Base-by-base conservation (phyloP, 2,113 vertebrate species). In the Phalacrocorax brasilianus region DNA sequence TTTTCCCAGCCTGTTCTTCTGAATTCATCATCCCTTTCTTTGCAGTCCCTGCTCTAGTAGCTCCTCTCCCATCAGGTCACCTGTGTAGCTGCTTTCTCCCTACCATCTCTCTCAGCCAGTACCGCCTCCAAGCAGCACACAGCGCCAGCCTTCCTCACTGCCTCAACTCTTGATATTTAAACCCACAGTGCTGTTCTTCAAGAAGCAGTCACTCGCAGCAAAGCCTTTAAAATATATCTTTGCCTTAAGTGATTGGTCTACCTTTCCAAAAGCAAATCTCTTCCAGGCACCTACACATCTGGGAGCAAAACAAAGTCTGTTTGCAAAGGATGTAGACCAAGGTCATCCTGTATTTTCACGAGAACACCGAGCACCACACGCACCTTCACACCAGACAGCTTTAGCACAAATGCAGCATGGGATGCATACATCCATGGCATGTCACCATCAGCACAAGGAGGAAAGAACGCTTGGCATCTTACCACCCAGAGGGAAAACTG, bases 141-240 rank as follows among this genome's bases (percentile, higher is more conserved):
- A 33, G 53, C 24, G 17, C 12, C 44, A 68, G 67, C 52, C 76
- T 50, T 68, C 49, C 38, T 75, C 61, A 59, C 22, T 32, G 42
- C 62, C 33, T 56, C 62, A 56, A 0, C 28, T 78, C 58, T 63
- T 27, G 6, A 28, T 24, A 65, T 53, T 70, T 67, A 82, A 81
- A 89, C 5, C 5, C 50, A 33, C 22, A 49, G 11, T 5, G 8
- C 33, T 40, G 5, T 7, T 45, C 21, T 79, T 68, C 75, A 70
- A 35, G 45, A 56, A 90, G 24, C 3, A 20, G 20, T 6, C 0
- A 0, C 21, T 26, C 1, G 1, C 18, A 58, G 52, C 55, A 82
- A 90, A 56, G 14, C 11, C 40, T 47, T 72, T 17, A 87, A 88
- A 89, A 82, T n/a, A 72, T 56, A 85, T 33, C 61, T 45, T 38